Evolutionary conservation across 1,140 invertebrate species (phyloP).

Genomic region (Drosophila subpulchrella): DNA sequence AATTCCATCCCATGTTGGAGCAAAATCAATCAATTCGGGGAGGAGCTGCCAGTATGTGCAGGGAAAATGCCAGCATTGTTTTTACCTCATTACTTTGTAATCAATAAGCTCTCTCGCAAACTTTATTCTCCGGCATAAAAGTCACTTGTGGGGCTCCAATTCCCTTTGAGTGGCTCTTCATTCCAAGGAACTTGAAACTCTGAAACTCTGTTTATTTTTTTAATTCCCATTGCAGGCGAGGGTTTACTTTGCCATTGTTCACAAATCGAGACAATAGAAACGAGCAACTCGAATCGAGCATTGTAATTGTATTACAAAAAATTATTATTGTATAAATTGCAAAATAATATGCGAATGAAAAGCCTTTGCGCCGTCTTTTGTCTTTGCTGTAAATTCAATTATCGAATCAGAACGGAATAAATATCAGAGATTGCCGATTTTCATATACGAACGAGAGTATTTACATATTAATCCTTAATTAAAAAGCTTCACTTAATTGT

Average conservation of each 20-base stretch:
- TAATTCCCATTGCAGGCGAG: constrained; percentile 12
- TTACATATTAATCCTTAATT: constrained; percentile 40
- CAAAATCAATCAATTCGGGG: constrained; percentile 33
- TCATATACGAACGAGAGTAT: background rate
- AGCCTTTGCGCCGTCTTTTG: constrained; percentile 4
- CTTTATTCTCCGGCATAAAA: background rate
- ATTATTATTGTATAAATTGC: constrained; percentile 10
- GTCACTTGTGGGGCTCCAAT: constrained; percentile 11
- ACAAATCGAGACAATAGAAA: constrained; percentile 14
- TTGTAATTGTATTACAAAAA: constrained; percentile 30
- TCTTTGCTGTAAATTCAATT: constrained; percentile 21
- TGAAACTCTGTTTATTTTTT: constrained; percentile 37
- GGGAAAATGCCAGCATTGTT: constrained; percentile 14
- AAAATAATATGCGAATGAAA: constrained; percentile 18
- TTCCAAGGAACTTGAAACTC: constrained; percentile 40
- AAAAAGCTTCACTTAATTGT: constrained; percentile 27
- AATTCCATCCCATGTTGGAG: background rate
- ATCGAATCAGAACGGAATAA: constrained; percentile 16
- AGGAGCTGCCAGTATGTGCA: background rate
- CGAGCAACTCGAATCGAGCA: constrained; percentile 3
- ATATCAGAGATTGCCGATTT: constrained; percentile 1
- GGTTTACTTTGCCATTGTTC: constrained; percentile 7
- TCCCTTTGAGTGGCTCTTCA: constrained; percentile 12
- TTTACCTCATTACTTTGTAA: constrained; percentile 24
- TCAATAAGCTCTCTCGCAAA: constrained; percentile 8